Evolutionary conservation across 2,797 vertebrate genomes (phyloP), one percentile per base, ranked within the genome.

Genomic region (Gallirallus australis): DNA sequence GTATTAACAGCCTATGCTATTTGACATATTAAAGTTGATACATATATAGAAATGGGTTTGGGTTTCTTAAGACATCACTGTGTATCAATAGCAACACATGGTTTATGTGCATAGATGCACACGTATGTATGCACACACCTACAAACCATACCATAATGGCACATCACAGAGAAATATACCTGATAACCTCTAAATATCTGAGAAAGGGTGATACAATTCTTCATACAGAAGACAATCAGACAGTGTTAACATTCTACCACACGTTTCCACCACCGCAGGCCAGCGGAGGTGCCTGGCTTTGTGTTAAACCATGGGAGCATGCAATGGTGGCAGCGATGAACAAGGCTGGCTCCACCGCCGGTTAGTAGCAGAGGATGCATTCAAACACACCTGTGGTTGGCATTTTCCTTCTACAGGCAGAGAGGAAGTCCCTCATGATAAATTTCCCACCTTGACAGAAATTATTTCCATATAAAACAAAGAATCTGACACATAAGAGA

Each of bases 401-500:
- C 83, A 72, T 92, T 95, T 89, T 40, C 70, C 61, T 94, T 90
- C 80, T 50, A 47, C 60, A 92, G 82, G 85, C 94, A 70, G 80
- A 70, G 77, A 82, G 88, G 90, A 95, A 95, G 81, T 40, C 89
- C 86, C 91, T 92, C 90, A n/a, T 1, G 52, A 90, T 71, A 73
- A 86, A 94, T 93, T 86, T 86, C 90, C 93, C 80, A 64, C 60
- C 91, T 86, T 94, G 90, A 94, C 91, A 90, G 93, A 60, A 89
- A 92, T 86, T 89, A 91, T 96, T 96, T 94, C 94, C 88, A 89
- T 82, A 90, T 94, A 96, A 95, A 94, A 96, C 92, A 96, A 96
- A 92, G 95, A 64, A 30, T 10, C 73, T 94, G 94, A 94, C 94
- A 95, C 59, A 24, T 33, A 37, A 25, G 87, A 68, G 93, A 77